A percentile compares a stretch with the other conserved stretches of the same genome.
phyloP scores from a whole-genome alignment of 37 sponge, comb jelly and placozoan species.

The Axinella damicornis region DNA sequence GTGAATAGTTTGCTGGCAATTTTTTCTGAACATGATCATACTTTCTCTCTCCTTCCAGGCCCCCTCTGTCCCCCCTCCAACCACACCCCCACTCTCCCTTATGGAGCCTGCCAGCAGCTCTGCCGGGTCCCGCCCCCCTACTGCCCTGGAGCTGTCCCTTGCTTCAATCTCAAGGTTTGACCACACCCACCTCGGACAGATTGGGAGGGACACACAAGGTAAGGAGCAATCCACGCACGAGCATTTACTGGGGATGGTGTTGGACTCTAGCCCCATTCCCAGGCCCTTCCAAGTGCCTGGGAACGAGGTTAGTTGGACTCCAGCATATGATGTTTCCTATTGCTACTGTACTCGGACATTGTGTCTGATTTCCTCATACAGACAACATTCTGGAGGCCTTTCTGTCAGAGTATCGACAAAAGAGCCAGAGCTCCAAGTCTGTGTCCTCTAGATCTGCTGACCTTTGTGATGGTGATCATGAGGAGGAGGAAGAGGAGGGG shows the following conservation, averaged over 20 bases:
- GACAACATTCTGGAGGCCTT: slow-evolving; percentile 40
- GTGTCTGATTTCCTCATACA: neutral
- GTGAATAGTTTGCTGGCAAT: no score
- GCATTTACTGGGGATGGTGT: neutral
- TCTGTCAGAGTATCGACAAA: slow-evolving; percentile 41
- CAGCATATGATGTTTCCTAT: neutral
- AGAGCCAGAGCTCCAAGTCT: neutral
- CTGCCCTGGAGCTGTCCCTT: slow-evolving; percentile 37
- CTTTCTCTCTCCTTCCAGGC: no score
- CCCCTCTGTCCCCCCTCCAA: no score
- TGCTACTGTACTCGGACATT: neutral
- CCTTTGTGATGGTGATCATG: neutral
- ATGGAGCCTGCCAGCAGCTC: slow-evolving; percentile 2
- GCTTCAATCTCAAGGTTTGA: slow-evolving; percentile 62
- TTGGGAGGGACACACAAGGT: slow-evolving; percentile 37
- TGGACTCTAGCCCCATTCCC: no score
- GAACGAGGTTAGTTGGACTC: no score
- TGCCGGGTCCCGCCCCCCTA: neutral
- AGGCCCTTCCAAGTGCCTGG: neutral
- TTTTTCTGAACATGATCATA: no score
- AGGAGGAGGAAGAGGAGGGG: neutral
- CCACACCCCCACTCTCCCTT: neutral
- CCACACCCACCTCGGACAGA: slow-evolving; percentile 49
- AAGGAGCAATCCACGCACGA: neutral
- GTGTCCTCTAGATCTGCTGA: neutral